These are phyloP conservation scores for Hemiscyllium ocellatum DNA, from an alignment of 2,113 vertebrate species.

Conservation along the genomic window DNA sequence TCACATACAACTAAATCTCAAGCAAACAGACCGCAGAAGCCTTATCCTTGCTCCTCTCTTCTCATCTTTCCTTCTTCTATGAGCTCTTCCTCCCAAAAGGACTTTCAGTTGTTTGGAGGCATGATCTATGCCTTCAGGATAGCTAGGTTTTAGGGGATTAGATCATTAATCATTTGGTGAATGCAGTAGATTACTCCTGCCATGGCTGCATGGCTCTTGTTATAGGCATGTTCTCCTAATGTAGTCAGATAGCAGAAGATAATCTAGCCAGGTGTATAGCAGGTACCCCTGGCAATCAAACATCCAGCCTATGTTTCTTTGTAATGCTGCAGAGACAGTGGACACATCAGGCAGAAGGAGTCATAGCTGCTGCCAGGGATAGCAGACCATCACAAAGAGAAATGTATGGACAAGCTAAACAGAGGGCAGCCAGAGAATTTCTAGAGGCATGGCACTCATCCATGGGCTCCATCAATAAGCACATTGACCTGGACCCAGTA, in stretches of 20 bases:
- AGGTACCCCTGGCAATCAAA: background rate
- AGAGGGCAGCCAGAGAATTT: no score
- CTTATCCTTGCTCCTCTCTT: background rate
- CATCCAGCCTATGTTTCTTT: background rate
- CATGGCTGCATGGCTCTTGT: background rate
- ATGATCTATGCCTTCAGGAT: background rate
- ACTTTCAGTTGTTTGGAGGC: background rate
- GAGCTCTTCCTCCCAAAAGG: background rate
- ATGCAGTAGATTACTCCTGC: background rate
- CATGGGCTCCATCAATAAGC: no score
- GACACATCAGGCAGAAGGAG: no score
- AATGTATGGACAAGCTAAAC: no score
- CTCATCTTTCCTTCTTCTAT: background rate
- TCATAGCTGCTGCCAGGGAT: no score
- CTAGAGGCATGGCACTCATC: no score
- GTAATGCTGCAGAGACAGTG: background rate
- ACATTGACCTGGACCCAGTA: no score
- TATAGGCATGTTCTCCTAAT: background rate
- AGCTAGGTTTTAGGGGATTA: background rate
- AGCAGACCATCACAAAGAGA: no score
- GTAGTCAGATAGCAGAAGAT: background rate
- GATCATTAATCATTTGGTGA: no score
- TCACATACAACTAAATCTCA: no score
- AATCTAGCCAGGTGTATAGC: background rate
- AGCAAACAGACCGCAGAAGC: background rate